Conservation (phyloP, 2,888 invertebrate species). For the Neoitamus cyanurus region DNA sequence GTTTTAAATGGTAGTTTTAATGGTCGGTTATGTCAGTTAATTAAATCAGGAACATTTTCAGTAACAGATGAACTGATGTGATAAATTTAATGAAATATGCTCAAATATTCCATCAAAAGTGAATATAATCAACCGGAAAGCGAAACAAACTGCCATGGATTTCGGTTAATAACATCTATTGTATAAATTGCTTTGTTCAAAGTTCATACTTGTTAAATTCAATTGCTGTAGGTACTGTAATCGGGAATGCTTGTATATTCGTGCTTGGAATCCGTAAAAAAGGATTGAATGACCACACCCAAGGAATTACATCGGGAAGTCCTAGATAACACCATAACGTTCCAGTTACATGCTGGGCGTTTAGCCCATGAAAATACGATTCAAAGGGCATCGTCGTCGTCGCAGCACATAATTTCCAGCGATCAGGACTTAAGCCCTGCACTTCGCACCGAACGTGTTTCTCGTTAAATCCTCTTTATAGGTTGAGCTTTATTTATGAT, state of each 20-base stretch:
- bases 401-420: not conserved
- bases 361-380: not conserved
- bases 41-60: too few species aligned
- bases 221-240: not conserved
- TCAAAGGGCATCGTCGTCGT: not conserved
- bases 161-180: not conserved
- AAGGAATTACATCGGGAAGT: not conserved
- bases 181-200: not conserved
- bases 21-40: too few species aligned
- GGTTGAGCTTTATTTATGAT: constrained; percentile 1
- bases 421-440: not conserved
- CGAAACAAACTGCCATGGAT: not conserved
- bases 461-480: not conserved
- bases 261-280: not conserved
- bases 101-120: too few species aligned
- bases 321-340: not conserved
- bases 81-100: not conserved
- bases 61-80: too few species aligned
- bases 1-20: too few species aligned
- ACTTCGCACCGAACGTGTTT: not conserved
- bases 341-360: not conserved
- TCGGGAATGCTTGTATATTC: not conserved
- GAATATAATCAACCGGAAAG: not conserved
- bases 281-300: not conserved
- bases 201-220: not conserved